Conservation (phyloP, 2,797 vertebrate species). For the Acanthurus lineatus region DNA sequence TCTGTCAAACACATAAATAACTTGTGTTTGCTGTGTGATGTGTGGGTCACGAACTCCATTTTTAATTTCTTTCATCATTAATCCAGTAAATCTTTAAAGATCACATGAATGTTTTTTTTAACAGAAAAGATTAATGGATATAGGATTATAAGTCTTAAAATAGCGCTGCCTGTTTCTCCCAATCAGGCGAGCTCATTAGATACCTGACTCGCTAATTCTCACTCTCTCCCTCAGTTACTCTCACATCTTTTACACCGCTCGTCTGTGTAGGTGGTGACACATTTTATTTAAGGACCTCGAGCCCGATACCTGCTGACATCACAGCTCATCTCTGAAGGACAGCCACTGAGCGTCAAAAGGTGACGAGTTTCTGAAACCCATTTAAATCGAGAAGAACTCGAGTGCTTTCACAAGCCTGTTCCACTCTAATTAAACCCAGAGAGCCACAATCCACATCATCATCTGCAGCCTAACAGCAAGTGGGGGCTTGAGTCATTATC, state of each 20-base stretch:
- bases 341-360: conserved; percentile 22
- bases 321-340: conserved; percentile 20
- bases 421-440: background rate
- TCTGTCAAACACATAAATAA: conserved; percentile 28
- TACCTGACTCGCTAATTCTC: conserved; percentile 5
- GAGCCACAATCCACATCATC: background rate
- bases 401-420: conserved; percentile 3
- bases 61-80: conserved; percentile 29
- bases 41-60: conserved; percentile 12
- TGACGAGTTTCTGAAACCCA: conserved; percentile 2
- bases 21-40: conserved; percentile 1
- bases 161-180: conserved; percentile 9
- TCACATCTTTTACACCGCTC: conserved; percentile 24
- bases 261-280: conserved; percentile 47
- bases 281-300: conserved; percentile 11
- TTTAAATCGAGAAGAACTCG: background rate
- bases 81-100: conserved; percentile 33
- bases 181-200: conserved; percentile 35
- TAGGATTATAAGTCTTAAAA: background rate
- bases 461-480: background rate
- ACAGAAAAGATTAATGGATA: background rate
- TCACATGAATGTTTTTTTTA: conserved; percentile 7
- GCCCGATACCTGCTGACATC: conserved; percentile 25
- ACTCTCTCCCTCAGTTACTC: background rate
- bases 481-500: background rate